Evolutionary conservation across 2,797 vertebrate species (phyloP), one percentile per base, ranked within the genome.

Genomic region (Danio choprae): DNA sequence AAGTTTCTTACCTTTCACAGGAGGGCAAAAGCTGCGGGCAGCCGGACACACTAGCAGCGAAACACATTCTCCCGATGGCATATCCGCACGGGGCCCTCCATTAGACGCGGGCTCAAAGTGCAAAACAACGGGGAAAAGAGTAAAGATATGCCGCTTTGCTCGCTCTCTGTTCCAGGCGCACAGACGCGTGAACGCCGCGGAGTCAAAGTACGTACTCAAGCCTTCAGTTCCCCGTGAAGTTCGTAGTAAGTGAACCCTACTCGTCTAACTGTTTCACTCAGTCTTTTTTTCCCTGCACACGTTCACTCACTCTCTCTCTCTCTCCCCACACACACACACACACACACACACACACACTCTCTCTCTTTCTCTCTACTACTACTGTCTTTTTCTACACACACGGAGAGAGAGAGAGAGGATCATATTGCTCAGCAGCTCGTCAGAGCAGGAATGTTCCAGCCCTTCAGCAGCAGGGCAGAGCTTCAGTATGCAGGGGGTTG

Each of bases 11-110:
- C 93, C 93, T 94, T 91, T 84, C 82, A 79, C 90, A 88, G 91
- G 88, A 91, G 91, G 56, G 89, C 85, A 87, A 86, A 90, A 81
- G 86, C 89, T 84, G 87, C 86, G 84, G 86, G 78, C 79, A 84
- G 86, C 84, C 83, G 84, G 89, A 53, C 43, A 87, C 84, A 58
- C 87, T 85, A 94, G 89, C 87, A 87, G 84, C 86, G 74, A 86
- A 82, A 85, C 84, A 84, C 94, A 94, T 94, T 91, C 88, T 93
- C 84, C 86, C 79, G 84, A n/a, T 83, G 84, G 86, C 87, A 89
- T 87, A 94, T 94, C 94, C 93, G 91, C 73, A 91, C 93, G 65
- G 92, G 92, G 88, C 94, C 93, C 92, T 95, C 94, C 94, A 95
- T 94, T 90, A 92, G 88, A 91, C 89, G 71, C 90, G 90, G 91